phyloP scores from a whole-genome alignment of 2,888 invertebrate species.

The Nomada fabriciana region DNA sequence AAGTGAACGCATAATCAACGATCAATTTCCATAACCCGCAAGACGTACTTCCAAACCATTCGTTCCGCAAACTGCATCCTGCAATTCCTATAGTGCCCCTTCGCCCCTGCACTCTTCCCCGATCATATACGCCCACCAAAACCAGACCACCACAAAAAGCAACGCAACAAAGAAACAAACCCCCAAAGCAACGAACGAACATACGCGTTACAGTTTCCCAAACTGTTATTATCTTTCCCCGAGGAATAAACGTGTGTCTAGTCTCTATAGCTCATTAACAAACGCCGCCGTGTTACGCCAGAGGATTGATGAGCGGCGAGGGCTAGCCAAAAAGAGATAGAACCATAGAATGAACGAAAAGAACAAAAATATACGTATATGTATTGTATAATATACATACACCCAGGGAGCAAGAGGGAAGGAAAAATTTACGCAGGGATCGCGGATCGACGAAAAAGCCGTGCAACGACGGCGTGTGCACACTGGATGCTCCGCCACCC shows the following conservation, averaged over 20 bases:
- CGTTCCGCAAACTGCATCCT: background rate
- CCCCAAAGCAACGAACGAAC: background rate
- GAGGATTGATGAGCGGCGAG: constrained; percentile 56
- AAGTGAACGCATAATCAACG: background rate
- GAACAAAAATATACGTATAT: background rate
- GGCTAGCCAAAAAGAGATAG: constrained; percentile 33
- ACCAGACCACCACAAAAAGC: background rate
- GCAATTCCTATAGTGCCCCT: background rate
- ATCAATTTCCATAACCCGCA: background rate
- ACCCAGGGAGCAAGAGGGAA: constrained; percentile 34
- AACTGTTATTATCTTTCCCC: constrained; percentile 34
- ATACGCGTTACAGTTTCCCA: background rate
- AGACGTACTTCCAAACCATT: background rate
- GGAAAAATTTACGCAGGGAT: constrained; percentile 40
- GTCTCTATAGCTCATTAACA: constrained; percentile 57
- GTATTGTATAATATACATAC: too few relatives aligned
- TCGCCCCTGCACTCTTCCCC: background rate
- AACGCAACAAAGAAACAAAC: background rate
- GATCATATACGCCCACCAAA: background rate
- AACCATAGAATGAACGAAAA: constrained; percentile 1
- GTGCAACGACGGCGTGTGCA: constrained; percentile 49
- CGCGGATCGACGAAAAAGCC: constrained; percentile 47
- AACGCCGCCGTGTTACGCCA: constrained; percentile 14
- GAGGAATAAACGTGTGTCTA: background rate
- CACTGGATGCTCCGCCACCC: constrained; percentile 50